A percentile compares a stretch with the other conserved stretches of the same genome.
Evolutionary conservation across 53 echinoderm and acorn worm genomes (phyloP).

Genomic region (Echinometra lucunter): DNA sequence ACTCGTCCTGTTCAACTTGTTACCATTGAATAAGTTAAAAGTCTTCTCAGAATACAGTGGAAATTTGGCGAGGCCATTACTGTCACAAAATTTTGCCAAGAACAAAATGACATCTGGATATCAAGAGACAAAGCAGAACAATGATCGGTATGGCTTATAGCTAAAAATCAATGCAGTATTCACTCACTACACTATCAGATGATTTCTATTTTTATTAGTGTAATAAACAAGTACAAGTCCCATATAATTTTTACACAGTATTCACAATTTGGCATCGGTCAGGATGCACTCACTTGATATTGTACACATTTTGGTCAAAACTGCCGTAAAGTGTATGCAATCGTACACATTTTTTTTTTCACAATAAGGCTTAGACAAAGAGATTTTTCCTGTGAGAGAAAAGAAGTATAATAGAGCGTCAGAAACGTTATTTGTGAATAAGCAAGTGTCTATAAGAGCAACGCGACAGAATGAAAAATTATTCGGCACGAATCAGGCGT

Average conservation of each 20-base stretch:
- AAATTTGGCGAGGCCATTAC: background rate
- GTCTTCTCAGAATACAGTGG: background rate
- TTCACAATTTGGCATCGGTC: slow-evolving; percentile 57
- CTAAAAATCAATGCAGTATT: background rate
- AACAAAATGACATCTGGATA: background rate
- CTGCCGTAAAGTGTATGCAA: slow-evolving; percentile 67
- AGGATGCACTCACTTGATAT: slow-evolving; percentile 27
- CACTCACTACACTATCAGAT: background rate
- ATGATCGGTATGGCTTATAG: background rate
- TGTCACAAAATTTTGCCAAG: background rate
- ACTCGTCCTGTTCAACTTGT: background rate
- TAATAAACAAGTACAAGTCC: slow-evolving; percentile 34
- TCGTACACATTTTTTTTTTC: slow-evolving; percentile 56
- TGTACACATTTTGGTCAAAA: slow-evolving; percentile 69
- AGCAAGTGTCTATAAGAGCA: background rate
- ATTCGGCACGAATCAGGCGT: background rate
- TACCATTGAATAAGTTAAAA: background rate
- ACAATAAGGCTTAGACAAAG: slow-evolving; percentile 61
- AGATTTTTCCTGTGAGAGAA: slow-evolving; percentile 21
- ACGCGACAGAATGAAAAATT: background rate
- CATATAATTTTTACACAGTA: slow-evolving; percentile 37
- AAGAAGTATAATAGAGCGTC: background rate
- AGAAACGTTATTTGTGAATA: slow-evolving; percentile 1
- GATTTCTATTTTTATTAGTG: background rate
- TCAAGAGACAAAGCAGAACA: background rate